These are phyloP conservation scores for Leptodirus hochenwartii DNA, from an alignment of 2,888 invertebrate species.

Conservation along the genomic window DNA sequence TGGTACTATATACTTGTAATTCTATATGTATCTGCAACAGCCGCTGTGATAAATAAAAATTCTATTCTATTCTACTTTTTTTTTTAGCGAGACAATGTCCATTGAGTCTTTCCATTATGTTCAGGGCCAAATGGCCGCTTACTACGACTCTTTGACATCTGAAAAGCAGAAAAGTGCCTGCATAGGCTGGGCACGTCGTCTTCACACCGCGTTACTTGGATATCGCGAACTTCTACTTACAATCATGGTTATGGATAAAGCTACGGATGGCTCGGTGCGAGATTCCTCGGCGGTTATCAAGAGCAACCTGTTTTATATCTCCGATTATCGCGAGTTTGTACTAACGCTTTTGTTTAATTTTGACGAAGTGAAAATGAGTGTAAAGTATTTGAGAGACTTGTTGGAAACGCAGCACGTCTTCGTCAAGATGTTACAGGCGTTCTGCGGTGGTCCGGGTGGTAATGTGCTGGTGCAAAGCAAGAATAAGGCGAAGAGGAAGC, in stretches of 20 bases:
- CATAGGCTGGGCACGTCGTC: constrained; percentile 73
- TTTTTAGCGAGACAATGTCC: constrained; percentile 78
- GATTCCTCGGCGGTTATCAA: constrained; percentile 75
- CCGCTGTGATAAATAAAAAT: too few species aligned
- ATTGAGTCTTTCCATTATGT: constrained; percentile 85
- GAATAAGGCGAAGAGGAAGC: constrained; percentile 31
- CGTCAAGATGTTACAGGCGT: constrained; percentile 72
- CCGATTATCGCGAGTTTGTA: constrained; percentile 86
- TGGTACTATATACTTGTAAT: too few species aligned
- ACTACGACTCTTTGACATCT: constrained; percentile 61
- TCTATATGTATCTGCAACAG: too few species aligned
- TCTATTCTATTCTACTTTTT: constrained; percentile 10
- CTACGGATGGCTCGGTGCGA: constrained; percentile 45
- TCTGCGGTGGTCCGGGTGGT: constrained; percentile 39
- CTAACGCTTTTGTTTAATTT: constrained; percentile 62
- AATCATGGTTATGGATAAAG: constrained; percentile 63
- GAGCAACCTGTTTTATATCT: constrained; percentile 80
- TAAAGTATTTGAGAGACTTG: constrained; percentile 67
- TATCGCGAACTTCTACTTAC: constrained; percentile 73
- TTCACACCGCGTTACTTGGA: constrained; percentile 69
- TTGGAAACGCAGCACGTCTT: constrained; percentile 82
- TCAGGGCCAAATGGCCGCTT: constrained; percentile 78
- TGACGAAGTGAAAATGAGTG: constrained; percentile 72
- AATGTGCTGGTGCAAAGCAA: constrained; percentile 55
- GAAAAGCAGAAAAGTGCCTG: constrained; percentile 70